Conservation (phyloP, 2,797 vertebrate species). For the Ispidina lecontei region DNA sequence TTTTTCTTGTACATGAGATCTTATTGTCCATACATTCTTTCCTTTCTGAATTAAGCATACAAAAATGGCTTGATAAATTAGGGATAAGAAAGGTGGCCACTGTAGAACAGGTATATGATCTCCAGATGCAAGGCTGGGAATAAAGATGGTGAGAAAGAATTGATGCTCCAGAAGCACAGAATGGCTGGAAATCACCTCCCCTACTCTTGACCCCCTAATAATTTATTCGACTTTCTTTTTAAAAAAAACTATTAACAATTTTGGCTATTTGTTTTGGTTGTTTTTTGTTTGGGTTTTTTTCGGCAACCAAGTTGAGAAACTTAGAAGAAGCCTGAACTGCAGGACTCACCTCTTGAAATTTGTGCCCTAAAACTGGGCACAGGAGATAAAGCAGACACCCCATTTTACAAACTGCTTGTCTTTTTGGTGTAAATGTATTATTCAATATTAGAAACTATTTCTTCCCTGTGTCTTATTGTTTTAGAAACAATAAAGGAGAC, state of each 20-base stretch:
- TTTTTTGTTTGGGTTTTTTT: background rate
- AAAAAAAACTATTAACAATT: background rate
- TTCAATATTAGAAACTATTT: background rate
- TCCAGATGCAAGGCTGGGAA: background rate
- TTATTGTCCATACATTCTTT: background rate
- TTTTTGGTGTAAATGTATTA: background rate
- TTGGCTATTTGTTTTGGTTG: background rate
- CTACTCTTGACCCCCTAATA: background rate
- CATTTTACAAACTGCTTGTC: background rate
- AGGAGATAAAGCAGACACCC: background rate
- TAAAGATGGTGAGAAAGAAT: accelerated
- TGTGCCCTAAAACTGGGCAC: background rate
- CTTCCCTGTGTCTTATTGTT: background rate
- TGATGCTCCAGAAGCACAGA: background rate
- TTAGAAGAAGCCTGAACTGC: background rate
- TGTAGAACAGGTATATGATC: background rate
- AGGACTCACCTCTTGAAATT: background rate
- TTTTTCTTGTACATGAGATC: background rate
- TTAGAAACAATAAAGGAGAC: background rate
- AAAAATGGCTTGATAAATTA: background rate
- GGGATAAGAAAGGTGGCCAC: background rate
- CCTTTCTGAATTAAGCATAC: background rate
- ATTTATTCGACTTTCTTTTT: background rate
- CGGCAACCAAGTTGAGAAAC: background rate
- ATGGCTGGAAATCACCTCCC: background rate